These are phyloP conservation scores for Hippopotamyrus pictus DNA, from an alignment of 2,797 vertebrate genomes.

Conservation along the genomic window DNA sequence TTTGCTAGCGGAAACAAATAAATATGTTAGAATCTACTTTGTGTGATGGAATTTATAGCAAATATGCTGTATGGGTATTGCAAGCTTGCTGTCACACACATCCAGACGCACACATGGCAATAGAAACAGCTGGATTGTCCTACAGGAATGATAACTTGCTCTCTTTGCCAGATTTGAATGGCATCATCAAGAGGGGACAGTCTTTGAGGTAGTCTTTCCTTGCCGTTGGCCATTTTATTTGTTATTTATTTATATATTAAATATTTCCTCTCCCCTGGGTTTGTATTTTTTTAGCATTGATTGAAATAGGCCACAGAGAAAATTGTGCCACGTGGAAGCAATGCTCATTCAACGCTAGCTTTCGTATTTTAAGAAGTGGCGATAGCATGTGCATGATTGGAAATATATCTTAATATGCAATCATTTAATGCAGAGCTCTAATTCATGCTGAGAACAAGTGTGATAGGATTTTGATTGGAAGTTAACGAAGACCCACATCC, in stretches of 20 bases:
- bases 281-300: conserved; percentile 28
- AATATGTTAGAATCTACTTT: background rate
- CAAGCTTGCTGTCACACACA: background rate
- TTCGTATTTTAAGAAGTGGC: background rate
- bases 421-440: conserved; percentile 62
- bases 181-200: background rate
- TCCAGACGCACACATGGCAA: background rate
- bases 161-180: background rate
- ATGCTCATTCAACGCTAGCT: background rate
- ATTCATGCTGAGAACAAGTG: conserved; percentile 61
- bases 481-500: conserved; percentile 70
- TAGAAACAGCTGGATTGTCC: background rate
- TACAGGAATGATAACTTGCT: background rate
- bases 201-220: background rate
- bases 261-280: conserved; percentile 4
- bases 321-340: conserved; percentile 5
- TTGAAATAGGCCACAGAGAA: conserved; percentile 40
- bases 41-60: background rate
- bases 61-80: background rate
- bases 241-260: conserved; percentile 30
- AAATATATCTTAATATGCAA: conserved; percentile 59
- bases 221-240: conserved; percentile 19
- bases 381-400: conserved; percentile 48
- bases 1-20: background rate
- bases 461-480: conserved; percentile 76